Base-by-base conservation (phyloP, 2,113 vertebrate genomes). In the Malurus alboscapulatus region DNA sequence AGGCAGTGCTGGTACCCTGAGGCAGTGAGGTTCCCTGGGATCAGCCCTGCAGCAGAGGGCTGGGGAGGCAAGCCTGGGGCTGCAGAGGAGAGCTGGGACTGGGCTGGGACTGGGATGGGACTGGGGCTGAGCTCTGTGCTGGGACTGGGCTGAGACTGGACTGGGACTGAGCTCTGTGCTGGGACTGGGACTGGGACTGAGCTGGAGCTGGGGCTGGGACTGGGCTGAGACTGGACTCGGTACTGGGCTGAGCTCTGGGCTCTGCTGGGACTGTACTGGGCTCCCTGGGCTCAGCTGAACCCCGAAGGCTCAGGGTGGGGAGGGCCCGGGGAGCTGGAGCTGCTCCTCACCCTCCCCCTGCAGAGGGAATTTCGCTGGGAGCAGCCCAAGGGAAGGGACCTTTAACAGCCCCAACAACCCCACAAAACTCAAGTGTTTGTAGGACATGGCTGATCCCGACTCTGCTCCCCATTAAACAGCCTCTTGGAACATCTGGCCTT, bases 401-500 rank as follows among this genome's bases (percentile, higher is more conserved):
- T 90, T 81, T 83, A 53, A 78, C 91, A 81, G n/a, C 18, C 72
- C 69, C 81, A 44, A 2, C 81, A 47, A 10, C 67, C 26, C 77
- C n/a, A 66, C 76, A 88, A 58, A 81, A 11, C 76, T 53, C 29
- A 73, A 68, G 34, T 95, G 62, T 14, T n/a, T 59, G 88, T 87
- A 9, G n/a, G 26, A 42, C 84, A 32, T 5, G 83, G 82, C 95
- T 79, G 89, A 73, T 78, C 47, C 71, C 51, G 74, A 66, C 95
- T 97, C 84, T 44, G 81, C 29, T 24, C 91, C 83, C 74, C 17
- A 38, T 80, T 93, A 91, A 96, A 53, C 92, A 87, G 85, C 77
- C 88, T 88, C 94, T 48, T 36, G 8, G 68, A 95, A 97, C 97
- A 98, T 97, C 96, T 97, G 97, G 93, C 83, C 44, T 29, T 77